Percentiles rank a stretch among this genome's conserved stretches.
These are phyloP conservation scores for Bergia sp. DNA, from an alignment of 92 coral and sea anemone species.

Conservation along the genomic window DNA sequence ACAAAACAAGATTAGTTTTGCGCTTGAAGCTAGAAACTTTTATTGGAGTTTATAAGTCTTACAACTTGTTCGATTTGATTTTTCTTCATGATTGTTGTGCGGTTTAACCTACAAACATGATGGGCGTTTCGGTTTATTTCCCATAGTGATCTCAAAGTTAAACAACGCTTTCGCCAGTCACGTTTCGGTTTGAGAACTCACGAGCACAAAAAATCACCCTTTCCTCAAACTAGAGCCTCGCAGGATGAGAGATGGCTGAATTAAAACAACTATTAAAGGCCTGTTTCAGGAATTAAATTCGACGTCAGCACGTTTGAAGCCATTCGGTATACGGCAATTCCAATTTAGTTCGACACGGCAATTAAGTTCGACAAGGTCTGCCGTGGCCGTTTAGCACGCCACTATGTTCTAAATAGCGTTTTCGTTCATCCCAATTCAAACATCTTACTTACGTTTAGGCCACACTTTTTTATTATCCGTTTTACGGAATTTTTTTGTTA, in stretches of 20 bases:
- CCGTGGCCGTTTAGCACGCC: too few relatives aligned
- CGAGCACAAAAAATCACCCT: neutral
- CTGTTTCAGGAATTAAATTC: too few relatives aligned
- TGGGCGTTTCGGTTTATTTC: neutral
- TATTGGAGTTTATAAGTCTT: neutral
- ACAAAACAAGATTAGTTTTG: neutral
- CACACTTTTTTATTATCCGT: neutral
- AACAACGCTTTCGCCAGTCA: neutral
- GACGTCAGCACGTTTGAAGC: too few relatives aligned
- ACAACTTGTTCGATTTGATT: neutral
- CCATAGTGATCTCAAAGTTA: neutral
- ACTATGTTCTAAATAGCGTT: too few relatives aligned
- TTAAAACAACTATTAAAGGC: too few relatives aligned
- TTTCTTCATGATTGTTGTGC: neutral
- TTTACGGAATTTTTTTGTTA: too few relatives aligned
- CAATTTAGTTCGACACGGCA: too few relatives aligned
- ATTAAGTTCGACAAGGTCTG: too few relatives aligned
- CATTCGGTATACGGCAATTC: too few relatives aligned
- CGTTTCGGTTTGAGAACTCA: neutral
- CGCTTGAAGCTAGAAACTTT: neutral
- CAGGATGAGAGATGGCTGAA: neutral
- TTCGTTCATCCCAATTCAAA: neutral
- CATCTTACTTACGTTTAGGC: too few relatives aligned
- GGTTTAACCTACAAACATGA: neutral
- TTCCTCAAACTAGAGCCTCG: neutral